phyloP scores from a whole-genome alignment of 1,140 invertebrate genomes.

The Muscidifurax raptorellus region DNA sequence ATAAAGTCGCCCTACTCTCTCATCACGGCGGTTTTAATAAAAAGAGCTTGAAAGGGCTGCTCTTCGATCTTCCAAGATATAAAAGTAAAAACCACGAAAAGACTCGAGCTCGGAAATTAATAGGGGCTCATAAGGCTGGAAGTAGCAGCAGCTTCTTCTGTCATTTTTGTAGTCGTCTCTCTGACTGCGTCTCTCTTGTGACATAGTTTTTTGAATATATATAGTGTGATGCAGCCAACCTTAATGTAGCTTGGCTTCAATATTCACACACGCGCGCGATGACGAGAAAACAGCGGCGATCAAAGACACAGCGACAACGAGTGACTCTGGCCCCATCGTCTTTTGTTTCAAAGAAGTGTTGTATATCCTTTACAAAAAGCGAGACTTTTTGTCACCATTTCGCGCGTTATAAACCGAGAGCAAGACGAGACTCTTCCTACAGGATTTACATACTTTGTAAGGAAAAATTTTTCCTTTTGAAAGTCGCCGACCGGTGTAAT shows the following conservation, averaged over 20 bases:
- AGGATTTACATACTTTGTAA: background rate
- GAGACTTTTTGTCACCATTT: background rate
- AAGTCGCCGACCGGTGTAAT: too few relatives aligned
- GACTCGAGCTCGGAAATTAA: conserved; percentile 36
- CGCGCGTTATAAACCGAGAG: too few relatives aligned
- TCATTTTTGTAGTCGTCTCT: background rate
- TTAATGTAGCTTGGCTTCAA: background rate
- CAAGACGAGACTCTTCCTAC: background rate
- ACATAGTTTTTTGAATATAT: background rate
- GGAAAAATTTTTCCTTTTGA: background rate
- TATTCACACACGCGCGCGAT: background rate
- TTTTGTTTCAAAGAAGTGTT: conserved; percentile 25
- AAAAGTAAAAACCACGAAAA: conserved; percentile 32
- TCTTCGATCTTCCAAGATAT: conserved; percentile 1
- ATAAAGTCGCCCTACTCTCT: conserved; percentile 59
- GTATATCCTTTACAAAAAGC: background rate
- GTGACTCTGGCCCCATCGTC: background rate
- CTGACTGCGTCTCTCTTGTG: background rate
- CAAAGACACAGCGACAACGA: background rate
- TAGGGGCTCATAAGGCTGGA: conserved; percentile 17
- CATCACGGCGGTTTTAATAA: conserved; percentile 5
- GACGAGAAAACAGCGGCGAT: background rate
- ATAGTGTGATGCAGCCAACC: background rate
- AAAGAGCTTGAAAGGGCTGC: background rate
- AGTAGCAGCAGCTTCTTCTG: background rate